These are phyloP conservation scores for Lophochroa leadbeateri DNA, from an alignment of 2,113 vertebrate species.

Conservation along the genomic window DNA sequence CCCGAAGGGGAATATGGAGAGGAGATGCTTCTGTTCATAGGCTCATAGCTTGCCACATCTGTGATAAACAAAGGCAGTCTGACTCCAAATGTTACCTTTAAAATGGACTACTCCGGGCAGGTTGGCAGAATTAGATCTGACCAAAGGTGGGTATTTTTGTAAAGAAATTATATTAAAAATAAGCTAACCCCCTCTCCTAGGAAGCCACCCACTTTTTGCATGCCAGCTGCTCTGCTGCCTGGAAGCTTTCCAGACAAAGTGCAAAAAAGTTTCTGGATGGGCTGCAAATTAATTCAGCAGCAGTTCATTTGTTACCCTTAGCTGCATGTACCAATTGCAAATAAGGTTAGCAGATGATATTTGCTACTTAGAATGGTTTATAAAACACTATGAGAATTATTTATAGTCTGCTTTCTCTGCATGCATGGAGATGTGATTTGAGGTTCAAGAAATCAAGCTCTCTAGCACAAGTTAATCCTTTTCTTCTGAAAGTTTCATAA, in stretches of 20 bases:
- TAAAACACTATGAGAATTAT: slow-evolving; percentile 43
- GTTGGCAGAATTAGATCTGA: not conserved
- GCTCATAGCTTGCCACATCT: not conserved
- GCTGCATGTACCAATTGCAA: slow-evolving; percentile 49
- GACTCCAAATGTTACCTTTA: not conserved
- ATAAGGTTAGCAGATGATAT: slow-evolving; percentile 49
- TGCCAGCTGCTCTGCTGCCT: slow-evolving; percentile 52
- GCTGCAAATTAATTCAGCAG: slow-evolving; percentile 62
- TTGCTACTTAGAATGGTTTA: slow-evolving; percentile 39
- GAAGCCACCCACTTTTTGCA: slow-evolving; percentile 51
- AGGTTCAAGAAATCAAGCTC: not conserved
- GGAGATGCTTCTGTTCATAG: not conserved
- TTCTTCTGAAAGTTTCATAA: slow-evolving; percentile 4
- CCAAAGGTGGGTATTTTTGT: not conserved
- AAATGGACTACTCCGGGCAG: not conserved
- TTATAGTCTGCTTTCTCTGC: not conserved
- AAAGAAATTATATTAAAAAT: not conserved
- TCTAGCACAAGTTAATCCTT: not conserved
- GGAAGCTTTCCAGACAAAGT: slow-evolving; percentile 62
- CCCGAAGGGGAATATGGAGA: not conserved
- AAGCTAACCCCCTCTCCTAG: not conserved
- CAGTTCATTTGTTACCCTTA: slow-evolving; percentile 58
- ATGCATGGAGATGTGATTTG: not conserved
- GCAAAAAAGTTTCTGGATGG: slow-evolving; percentile 62
- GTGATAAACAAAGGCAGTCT: not conserved